Evolutionary conservation across 2,888 invertebrate genomes (phyloP).

Genomic region (Protonemura montana): DNA sequence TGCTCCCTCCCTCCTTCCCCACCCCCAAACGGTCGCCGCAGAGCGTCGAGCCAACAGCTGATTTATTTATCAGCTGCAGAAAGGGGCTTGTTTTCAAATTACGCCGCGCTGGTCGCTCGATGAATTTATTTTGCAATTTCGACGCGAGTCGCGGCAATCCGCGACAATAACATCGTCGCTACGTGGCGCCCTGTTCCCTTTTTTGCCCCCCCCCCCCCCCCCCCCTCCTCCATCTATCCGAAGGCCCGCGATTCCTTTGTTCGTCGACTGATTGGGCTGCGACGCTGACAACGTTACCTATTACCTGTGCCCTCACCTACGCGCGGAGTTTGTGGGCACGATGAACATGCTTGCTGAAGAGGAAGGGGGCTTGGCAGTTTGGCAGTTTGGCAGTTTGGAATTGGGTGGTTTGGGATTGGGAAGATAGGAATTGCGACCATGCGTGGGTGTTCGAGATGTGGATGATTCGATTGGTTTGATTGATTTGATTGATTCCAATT

Average conservation of each 20-base stretch:
- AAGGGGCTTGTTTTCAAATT: slow-evolving; percentile 1
- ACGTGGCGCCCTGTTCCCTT: neutral
- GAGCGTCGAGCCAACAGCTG: neutral
- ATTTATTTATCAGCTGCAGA: slow-evolving; percentile 12
- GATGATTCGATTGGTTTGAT: neutral
- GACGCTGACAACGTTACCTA: neutral
- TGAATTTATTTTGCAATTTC: slow-evolving; percentile 7
- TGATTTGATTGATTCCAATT: slow-evolving; percentile 12
- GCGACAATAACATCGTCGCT: neutral
- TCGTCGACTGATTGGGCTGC: neutral
- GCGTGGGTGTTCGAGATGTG: neutral
- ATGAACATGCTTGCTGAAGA: neutral
- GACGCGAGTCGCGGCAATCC: neutral
- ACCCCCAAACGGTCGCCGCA: neutral
- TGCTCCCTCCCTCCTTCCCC: neutral
- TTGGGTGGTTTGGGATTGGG: neutral
- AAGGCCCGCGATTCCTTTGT: neutral
- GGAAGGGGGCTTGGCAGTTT: neutral
- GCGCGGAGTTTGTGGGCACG: neutral
- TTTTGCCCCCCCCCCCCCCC: neutral
- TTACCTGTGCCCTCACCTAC: neutral
- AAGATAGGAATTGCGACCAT: neutral
- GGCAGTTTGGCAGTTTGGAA: neutral
- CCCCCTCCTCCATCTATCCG: too few relatives aligned
- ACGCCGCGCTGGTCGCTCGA: neutral